phyloP scores from a whole-genome alignment of 1,140 invertebrate genomes.

The Magallana gigas region DNA sequence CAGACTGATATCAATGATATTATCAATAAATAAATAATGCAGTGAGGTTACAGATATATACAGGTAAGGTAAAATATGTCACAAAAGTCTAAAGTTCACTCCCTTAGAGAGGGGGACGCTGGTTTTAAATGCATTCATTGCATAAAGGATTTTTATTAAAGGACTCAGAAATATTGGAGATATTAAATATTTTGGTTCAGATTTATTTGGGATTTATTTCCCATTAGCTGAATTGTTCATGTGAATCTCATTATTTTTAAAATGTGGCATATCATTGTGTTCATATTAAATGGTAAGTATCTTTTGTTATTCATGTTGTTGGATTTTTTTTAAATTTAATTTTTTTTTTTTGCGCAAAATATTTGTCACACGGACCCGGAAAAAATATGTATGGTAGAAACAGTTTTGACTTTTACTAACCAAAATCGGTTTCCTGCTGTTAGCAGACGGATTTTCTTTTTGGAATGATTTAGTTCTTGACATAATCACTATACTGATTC shows the following conservation, averaged over 20 bases:
- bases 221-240: not conserved
- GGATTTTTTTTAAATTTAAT: not conserved
- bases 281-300: constrained; percentile 22
- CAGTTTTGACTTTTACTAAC: not conserved
- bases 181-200: not conserved
- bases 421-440: not conserved
- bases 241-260: constrained; percentile 19
- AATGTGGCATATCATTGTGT: constrained; percentile 3
- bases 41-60: not conserved
- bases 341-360: not conserved
- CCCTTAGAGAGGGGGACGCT: not conserved
- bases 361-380: not conserved
- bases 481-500: too few relatives aligned
- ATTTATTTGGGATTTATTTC: not conserved
- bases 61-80: not conserved
- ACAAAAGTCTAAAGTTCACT: constrained; percentile 30
- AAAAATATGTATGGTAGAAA: not conserved
- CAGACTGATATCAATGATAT: not conserved
- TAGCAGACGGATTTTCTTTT: too few relatives aligned
- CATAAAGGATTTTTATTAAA: not conserved
- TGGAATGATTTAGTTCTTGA: too few relatives aligned
- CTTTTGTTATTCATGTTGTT: not conserved
- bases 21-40: constrained; percentile 5
- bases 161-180: not conserved
- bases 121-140: not conserved